Evolutionary conservation across 2,888 invertebrate species (phyloP).

Genomic region (Lamellibrachia columna): DNA sequence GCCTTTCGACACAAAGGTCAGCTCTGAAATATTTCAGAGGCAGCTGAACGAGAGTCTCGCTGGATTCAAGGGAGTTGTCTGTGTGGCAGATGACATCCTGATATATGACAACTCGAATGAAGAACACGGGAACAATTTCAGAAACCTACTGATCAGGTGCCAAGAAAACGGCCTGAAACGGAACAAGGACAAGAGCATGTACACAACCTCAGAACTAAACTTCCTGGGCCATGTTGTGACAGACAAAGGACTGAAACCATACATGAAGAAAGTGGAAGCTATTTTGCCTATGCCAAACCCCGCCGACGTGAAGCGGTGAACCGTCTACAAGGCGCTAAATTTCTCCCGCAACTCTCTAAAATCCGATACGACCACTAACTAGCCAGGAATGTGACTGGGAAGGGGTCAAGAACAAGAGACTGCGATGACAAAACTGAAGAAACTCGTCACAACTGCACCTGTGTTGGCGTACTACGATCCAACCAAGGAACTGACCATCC

Average conservation of each 20-base stretch:
- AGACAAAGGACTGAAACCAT: slow-evolving; percentile 32
- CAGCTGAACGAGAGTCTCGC: too few species aligned
- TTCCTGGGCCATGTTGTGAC: slow-evolving; percentile 42
- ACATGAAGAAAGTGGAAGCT: slow-evolving; percentile 37
- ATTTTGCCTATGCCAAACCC: slow-evolving; percentile 34
- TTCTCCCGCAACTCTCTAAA: not conserved
- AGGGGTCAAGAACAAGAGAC: not conserved
- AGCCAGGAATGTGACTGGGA: not conserved
- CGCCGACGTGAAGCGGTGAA: slow-evolving; percentile 32
- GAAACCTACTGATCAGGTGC: slow-evolving; percentile 34
- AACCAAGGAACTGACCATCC: too few species aligned
- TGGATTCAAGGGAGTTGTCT: too few species aligned
- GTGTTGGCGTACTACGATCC: slow-evolving; percentile 29
- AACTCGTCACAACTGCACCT: slow-evolving; percentile 20
- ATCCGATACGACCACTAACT: slow-evolving; percentile 18
- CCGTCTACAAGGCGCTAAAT: not conserved
- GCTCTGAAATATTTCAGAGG: too few species aligned
- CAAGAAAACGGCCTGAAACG: slow-evolving; percentile 30
- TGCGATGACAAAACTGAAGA: not conserved
- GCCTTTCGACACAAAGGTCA: too few species aligned
- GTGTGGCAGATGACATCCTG: too few species aligned
- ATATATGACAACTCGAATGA: not conserved
- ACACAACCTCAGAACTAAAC: slow-evolving; percentile 31
- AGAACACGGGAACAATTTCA: slow-evolving; percentile 39
- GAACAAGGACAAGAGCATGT: slow-evolving; percentile 33